Conservation (phyloP, 1,140 invertebrate species). For the Aporrectodea caliginosa region DNA sequence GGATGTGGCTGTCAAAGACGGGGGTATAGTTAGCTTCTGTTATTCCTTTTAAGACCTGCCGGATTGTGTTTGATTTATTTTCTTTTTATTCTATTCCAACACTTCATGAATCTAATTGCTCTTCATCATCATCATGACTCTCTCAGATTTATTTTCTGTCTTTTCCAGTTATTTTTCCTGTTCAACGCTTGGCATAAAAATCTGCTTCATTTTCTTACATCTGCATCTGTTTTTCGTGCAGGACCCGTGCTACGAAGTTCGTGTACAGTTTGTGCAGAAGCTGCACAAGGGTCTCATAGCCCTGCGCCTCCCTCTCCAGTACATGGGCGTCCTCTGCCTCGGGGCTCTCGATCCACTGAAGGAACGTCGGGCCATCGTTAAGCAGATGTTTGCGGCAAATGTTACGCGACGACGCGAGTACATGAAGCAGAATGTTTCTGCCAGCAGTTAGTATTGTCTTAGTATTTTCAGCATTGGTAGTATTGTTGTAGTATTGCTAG, state of each 20-base stretch:
- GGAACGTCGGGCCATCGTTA: slow-evolving; percentile 65
- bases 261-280: slow-evolving; percentile 83
- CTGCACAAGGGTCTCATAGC: slow-evolving; percentile 79
- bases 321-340: slow-evolving; percentile 91
- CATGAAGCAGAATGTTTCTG: slow-evolving; percentile 63
- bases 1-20: too few species aligned
- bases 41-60: too few species aligned
- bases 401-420: slow-evolving; percentile 86
- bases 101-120: too few species aligned
- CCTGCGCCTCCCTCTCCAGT: slow-evolving; percentile 76
- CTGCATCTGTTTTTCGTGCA: slow-evolving; percentile 47
- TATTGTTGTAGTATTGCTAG: too few species aligned
- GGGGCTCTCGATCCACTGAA: slow-evolving; percentile 79
- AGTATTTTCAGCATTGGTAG: too few species aligned
- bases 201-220: slow-evolving; percentile 5
- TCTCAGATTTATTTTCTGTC: too few species aligned
- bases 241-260: slow-evolving; percentile 84
- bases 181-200: too few species aligned
- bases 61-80: too few species aligned
- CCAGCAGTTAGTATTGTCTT: slow-evolving; percentile 15
- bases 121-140: too few species aligned
- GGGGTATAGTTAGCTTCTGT: too few species aligned
- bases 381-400: slow-evolving; percentile 76
- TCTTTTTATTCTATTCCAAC: too few species aligned
- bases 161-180: too few species aligned